Conservation (phyloP, 2,113 vertebrate genomes). For the Cricetomys ansorgei region DNA sequence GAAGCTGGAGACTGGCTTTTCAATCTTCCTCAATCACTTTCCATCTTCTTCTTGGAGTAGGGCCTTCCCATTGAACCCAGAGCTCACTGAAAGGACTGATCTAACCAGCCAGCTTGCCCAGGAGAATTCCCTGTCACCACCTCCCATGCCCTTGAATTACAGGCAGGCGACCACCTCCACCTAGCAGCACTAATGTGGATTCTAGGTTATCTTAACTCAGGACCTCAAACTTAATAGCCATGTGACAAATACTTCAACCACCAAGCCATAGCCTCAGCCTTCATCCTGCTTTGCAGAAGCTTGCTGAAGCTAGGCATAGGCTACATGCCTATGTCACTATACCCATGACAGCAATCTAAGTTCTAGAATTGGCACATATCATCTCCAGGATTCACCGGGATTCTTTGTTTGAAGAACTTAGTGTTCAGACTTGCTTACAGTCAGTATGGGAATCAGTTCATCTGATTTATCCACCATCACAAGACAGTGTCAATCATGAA, state of each 20-base stretch:
- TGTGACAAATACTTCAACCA: neutral
- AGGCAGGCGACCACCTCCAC: neutral
- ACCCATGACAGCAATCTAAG: too few species aligned
- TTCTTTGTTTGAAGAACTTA: neutral
- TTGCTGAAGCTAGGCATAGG: neutral
- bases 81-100: neutral
- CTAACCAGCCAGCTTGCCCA: neutral
- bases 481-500: neutral
- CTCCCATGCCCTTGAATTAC: too few species aligned
- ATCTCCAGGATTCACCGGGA: neutral
- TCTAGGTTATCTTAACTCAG: neutral
- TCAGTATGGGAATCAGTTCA: neutral
- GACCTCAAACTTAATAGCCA: neutral
- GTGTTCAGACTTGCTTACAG: neutral
- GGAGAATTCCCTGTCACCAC: too few species aligned
- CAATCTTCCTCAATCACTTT: neutral
- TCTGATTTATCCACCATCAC: neutral
- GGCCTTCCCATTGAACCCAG: neutral
- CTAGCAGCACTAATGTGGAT: neutral
- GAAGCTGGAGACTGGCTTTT: neutral
- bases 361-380: neutral
- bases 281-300: neutral
- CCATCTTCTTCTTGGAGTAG: neutral
- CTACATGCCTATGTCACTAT: neutral
- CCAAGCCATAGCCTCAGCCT: neutral